Conservation (phyloP, 2,888 invertebrate genomes). For the Chrysolina oricalcia region DNA sequence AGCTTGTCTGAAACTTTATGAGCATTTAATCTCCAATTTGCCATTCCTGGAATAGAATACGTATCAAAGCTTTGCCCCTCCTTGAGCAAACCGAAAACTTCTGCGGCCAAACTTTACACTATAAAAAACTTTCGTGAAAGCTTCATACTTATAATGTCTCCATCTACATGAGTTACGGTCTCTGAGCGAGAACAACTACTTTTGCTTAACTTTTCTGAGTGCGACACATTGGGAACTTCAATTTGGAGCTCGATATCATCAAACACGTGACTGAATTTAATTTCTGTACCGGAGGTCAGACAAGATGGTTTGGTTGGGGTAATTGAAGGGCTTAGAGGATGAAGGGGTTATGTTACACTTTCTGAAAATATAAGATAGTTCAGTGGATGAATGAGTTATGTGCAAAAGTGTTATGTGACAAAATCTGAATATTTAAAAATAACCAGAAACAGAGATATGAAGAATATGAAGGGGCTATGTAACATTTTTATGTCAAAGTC, state of each 20-base stretch:
- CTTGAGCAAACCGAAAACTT: not conserved
- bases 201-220: not conserved
- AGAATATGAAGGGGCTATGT: too few species aligned
- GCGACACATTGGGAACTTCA: not conserved
- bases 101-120: not conserved
- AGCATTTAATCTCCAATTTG: conserved; percentile 7
- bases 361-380: too few species aligned
- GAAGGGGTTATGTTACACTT: too few species aligned
- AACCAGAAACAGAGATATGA: too few species aligned
- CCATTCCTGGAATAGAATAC: not conserved
- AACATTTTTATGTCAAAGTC: too few species aligned
- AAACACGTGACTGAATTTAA: not conserved
- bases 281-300: not conserved
- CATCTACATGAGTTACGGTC: conserved; percentile 9
- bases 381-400: too few species aligned
- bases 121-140: not conserved
- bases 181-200: not conserved
- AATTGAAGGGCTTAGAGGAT: too few species aligned
- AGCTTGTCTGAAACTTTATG: not conserved
- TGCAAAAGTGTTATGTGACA: too few species aligned
- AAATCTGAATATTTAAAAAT: too few species aligned
- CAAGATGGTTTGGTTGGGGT: too few species aligned
- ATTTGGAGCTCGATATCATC: not conserved
- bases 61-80: not conserved
- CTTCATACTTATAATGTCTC: conserved; percentile 6